Conservation (phyloP, 1,140 invertebrate species). For the Gonioctena quinquepunctata region DNA sequence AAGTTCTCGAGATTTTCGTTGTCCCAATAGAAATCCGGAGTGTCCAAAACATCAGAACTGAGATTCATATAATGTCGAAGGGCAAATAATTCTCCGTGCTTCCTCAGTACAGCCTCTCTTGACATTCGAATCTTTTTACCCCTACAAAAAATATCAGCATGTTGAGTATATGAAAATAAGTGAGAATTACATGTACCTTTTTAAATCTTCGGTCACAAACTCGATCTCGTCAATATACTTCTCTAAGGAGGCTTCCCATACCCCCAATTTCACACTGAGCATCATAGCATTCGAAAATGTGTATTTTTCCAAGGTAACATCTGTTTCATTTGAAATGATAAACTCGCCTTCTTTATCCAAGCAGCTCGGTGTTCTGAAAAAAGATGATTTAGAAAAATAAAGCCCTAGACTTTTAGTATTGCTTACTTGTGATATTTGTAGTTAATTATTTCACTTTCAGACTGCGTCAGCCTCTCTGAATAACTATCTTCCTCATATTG, state of each 20-base stretch:
- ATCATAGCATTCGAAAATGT: slow-evolving; percentile 89
- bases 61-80: slow-evolving; percentile 88
- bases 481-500: slow-evolving; percentile 71
- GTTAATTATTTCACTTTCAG: slow-evolving; percentile 83
- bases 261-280: slow-evolving; percentile 87
- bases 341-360: slow-evolving; percentile 47
- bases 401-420: background rate
- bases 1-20: slow-evolving; percentile 82
- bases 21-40: slow-evolving; percentile 98
- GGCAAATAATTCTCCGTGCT: slow-evolving; percentile 89
- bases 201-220: slow-evolving; percentile 79
- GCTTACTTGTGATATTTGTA: slow-evolving; percentile 59
- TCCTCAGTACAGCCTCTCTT: slow-evolving; percentile 76
- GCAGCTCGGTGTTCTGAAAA: slow-evolving; percentile 55
- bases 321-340: slow-evolving; percentile 53
- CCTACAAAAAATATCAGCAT: slow-evolving; percentile 24
- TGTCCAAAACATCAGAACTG: slow-evolving; percentile 90
- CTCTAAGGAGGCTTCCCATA: slow-evolving; percentile 88
- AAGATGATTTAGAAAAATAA: background rate
- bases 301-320: slow-evolving; percentile 69
- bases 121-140: slow-evolving; percentile 71
- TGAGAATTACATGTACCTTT: slow-evolving; percentile 52
- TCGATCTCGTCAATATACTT: slow-evolving; percentile 82
- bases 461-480: slow-evolving; percentile 66
- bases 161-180: background rate